Evolutionary conservation across 2,113 vertebrate genomes (phyloP).

Genomic region (Delphinapterus leucas): DNA sequence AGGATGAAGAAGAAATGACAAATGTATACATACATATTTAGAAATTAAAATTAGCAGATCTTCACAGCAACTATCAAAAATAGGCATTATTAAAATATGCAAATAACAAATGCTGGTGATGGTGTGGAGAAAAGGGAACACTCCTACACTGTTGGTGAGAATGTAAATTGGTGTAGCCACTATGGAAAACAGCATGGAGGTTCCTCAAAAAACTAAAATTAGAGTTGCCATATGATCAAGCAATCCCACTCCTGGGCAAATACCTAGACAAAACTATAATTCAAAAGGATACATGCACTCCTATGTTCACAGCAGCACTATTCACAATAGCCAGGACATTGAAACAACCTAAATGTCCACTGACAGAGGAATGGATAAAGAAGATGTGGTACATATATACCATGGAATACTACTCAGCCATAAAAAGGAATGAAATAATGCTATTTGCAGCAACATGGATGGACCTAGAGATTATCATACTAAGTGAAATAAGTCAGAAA

Average conservation of each 20-base stretch:
- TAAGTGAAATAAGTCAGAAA: too few species aligned
- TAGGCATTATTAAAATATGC: not conserved
- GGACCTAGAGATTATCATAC: too few species aligned
- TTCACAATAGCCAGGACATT: not conserved
- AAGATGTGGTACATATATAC: not conserved
- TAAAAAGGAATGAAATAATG: too few species aligned
- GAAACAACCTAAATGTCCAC: not conserved
- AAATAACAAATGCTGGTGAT: too few species aligned
- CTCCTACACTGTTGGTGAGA: too few species aligned
- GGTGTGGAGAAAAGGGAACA: too few species aligned
- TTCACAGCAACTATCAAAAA: not conserved
- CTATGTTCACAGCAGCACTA: not conserved
- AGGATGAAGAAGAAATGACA: not conserved
- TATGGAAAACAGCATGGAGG: too few species aligned
- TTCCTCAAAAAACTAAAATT: too few species aligned
- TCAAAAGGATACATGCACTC: not conserved
- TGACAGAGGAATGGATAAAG: not conserved
- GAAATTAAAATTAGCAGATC: not conserved
- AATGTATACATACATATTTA: not conserved
- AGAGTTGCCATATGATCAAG: not conserved
- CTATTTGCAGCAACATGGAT: too few species aligned
- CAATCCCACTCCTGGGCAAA: not conserved
- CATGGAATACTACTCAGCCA: too few species aligned
- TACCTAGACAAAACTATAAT: not conserved
- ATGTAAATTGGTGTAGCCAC: too few species aligned